A percentile compares a stretch with the other conserved stretches of the same genome.
These are phyloP conservation scores for Pecten maximus DNA, from an alignment of 2,888 invertebrate genomes.

Conservation along the genomic window DNA sequence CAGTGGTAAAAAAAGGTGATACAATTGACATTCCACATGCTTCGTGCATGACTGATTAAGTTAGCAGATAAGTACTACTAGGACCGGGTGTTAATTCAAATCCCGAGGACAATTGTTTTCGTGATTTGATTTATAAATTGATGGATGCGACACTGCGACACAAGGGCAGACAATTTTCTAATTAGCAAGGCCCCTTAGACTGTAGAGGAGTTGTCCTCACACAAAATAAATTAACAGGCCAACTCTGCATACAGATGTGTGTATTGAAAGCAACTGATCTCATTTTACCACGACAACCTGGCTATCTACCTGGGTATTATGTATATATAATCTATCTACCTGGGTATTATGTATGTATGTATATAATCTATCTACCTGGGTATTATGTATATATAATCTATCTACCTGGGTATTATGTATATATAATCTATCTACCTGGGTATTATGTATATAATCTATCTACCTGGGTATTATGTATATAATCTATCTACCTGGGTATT, in stretches of 20 bases:
- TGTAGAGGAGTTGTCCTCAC: background rate
- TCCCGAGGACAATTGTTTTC: background rate
- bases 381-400: too few species aligned
- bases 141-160: background rate
- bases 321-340: too few species aligned
- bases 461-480: too few species aligned
- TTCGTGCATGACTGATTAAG: background rate
- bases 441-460: too few species aligned
- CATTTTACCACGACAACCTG: too few species aligned
- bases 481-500: too few species aligned
- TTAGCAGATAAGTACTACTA: background rate
- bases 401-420: too few species aligned
- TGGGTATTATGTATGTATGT: too few species aligned
- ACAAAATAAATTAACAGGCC: background rate
- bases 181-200: background rate
- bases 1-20: background rate
- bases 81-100: background rate
- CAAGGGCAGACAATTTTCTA: background rate
- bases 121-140: background rate
- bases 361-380: too few species aligned
- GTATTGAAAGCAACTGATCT: too few species aligned
- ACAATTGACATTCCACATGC: background rate
- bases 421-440: too few species aligned
- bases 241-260: background rate
- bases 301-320: too few species aligned